A percentile compares a stretch with the other conserved stretches of the same genome.
Conservation (phyloP, 2,113 vertebrate species). For the Melanerpes aurifrons region DNA sequence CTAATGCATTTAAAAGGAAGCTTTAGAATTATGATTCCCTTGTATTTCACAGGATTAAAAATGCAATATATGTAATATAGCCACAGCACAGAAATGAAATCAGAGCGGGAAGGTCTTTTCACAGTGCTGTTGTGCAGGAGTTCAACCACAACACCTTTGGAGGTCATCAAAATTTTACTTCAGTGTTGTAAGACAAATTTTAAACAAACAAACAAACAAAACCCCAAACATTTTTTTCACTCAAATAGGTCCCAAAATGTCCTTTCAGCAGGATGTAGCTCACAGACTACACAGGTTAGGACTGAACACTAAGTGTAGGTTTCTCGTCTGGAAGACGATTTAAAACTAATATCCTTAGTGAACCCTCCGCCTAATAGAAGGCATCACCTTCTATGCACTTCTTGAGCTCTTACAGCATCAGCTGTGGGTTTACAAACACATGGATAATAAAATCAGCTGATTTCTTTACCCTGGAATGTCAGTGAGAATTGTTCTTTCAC, state of each 20-base stretch:
- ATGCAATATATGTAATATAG: constrained; percentile 31
- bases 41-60: constrained; percentile 53
- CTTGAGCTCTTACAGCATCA: neutral
- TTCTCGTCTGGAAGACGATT: neutral
- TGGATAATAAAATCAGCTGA: no score
- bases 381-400: fast-evolving
- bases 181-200: neutral
- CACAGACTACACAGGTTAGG: neutral
- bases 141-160: neutral
- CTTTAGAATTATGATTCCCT: constrained; percentile 44
- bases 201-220: no score
- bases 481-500: neutral
- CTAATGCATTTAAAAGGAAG: constrained; percentile 59
- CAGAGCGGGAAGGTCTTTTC: neutral
- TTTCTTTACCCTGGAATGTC: neutral
- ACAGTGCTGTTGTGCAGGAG: neutral
- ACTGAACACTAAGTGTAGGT: neutral
- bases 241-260: neutral
- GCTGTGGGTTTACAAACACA: neutral
- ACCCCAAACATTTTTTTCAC: neutral
- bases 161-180: neutral
- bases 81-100: neutral
- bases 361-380: fast-evolving
- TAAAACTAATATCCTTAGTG: neutral
- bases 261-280: neutral